Evolutionary conservation across 2,113 vertebrate genomes (phyloP).

Genomic region (Ailurus styani): DNA sequence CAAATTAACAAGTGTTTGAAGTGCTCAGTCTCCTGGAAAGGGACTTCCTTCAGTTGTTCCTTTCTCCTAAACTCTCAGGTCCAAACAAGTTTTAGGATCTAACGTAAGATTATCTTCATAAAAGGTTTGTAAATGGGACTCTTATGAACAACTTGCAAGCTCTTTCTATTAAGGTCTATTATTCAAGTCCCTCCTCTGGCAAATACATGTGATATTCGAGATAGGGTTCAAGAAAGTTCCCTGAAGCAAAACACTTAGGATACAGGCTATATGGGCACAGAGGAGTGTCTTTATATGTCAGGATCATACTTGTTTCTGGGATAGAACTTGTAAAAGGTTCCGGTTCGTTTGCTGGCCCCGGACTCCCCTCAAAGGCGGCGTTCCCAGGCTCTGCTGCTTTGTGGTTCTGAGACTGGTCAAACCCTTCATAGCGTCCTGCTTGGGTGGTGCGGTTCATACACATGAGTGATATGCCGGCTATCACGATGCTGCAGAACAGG

Average conservation of each 20-base stretch:
- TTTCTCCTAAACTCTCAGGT: slow-evolving; percentile 15
- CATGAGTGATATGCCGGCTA: slow-evolving; percentile 89
- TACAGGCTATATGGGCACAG: neutral
- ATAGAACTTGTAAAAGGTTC: slow-evolving; percentile 60
- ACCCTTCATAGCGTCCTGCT: slow-evolving; percentile 81
- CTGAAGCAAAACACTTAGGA: neutral
- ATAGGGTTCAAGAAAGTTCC: neutral
- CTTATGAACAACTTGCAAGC: neutral
- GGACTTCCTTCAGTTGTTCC: neutral
- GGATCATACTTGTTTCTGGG: slow-evolving; percentile 81
- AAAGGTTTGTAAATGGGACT: neutral
- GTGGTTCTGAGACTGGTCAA: slow-evolving; percentile 79
- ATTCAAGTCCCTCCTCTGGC: neutral
- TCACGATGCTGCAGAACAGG: slow-evolving; percentile 85
- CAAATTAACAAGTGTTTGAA: neutral
- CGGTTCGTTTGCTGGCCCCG: slow-evolving; percentile 33
- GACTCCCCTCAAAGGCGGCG: slow-evolving; percentile 73
- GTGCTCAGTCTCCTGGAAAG: neutral
- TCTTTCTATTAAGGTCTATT: neutral
- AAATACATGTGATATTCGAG: slow-evolving; percentile 4
- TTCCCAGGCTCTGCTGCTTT: slow-evolving; percentile 74
- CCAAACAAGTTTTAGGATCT: neutral
- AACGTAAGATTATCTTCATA: slow-evolving; percentile 8
- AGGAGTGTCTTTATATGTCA: neutral
- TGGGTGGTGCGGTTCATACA: slow-evolving; percentile 90